These are phyloP conservation scores for Pocillopora verrucosa DNA, from an alignment of 64 coral and sea anemone species.

Conservation along the genomic window DNA sequence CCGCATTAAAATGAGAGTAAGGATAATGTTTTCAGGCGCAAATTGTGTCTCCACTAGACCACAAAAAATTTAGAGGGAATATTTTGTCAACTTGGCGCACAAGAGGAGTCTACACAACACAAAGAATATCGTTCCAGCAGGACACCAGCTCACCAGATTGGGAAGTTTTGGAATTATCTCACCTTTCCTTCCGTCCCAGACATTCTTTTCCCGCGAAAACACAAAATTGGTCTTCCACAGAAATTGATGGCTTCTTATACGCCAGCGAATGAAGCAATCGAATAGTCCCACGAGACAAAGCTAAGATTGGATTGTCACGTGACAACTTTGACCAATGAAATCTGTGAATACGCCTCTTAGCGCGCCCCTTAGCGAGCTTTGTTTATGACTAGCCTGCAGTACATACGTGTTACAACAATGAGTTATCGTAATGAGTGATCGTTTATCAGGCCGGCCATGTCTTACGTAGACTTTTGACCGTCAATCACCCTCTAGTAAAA, in stretches of 20 bases:
- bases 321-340: neutral
- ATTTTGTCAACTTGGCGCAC: neutral
- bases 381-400: too few relatives aligned
- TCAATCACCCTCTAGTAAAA: too few relatives aligned
- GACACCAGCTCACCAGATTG: neutral
- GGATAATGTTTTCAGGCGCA: neutral
- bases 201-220: neutral
- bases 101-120: neutral
- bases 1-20: too few relatives aligned
- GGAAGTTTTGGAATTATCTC: neutral
- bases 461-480: too few relatives aligned
- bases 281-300: neutral
- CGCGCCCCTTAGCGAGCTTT: too few relatives aligned
- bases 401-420: too few relatives aligned
- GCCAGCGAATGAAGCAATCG: neutral
- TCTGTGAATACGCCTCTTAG: neutral
- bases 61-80: neutral
- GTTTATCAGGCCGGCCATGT: too few relatives aligned
- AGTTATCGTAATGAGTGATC: too few relatives aligned
- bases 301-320: neutral
- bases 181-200: slow-evolving; percentile 8
- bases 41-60: neutral
- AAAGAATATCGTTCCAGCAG: neutral
- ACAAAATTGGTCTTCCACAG: neutral
- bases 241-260: too few relatives aligned